Evolutionary conservation across 2,888 invertebrate species (phyloP), one percentile per base, ranked within the genome.

Genomic region (Homarus gammarus): DNA sequence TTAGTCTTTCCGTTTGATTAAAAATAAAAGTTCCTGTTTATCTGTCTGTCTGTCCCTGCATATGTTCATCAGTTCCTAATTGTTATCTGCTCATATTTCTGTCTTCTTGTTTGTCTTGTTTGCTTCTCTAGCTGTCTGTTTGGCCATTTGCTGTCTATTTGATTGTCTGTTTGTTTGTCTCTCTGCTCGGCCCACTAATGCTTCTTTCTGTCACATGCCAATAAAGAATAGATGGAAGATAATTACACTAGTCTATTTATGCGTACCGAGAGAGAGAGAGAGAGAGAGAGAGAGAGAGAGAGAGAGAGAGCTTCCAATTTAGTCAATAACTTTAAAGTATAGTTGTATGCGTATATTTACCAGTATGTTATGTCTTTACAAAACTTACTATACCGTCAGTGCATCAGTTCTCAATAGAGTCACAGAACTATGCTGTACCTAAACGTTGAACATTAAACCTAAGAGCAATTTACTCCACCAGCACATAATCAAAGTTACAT

Each of bases 241-340:
- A 56, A 2, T 15, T 56, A 15, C 2, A 18, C 56, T 56, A 56
- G 22, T 56, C 44, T 44, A 49, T 1, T 49, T 44, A 49, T n/a
- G 22, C 38, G 49, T 49, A 77, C 75, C 2, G 40, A 49, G n/a
- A 77, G n/a, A 77, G n/a, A 36, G 5, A 82, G 12, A 82, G 18
- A 56, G 27, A 82, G 27, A 82, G 36, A 82, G 22, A 64, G 18
- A 68, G 22, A 70, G 22, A 83, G 22, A 72, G 33, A 70, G 2
- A 70, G 15, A 70, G 31, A 70, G 15, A 15, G 3, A 56, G 56
- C 3, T 22, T 56, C 3, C 56, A 56, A 56, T 22, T 22, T 18
- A 18, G 15, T 15, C 15, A 3, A 56, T 18, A 56, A 56, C 3
- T n/a, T n/a, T n/a, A n/a, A n/a, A n/a, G n/a, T n/a, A n/a, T n/a